phyloP scores from a whole-genome alignment of 2,797 vertebrate genomes.

The Synaphobranchus kaupii region DNA sequence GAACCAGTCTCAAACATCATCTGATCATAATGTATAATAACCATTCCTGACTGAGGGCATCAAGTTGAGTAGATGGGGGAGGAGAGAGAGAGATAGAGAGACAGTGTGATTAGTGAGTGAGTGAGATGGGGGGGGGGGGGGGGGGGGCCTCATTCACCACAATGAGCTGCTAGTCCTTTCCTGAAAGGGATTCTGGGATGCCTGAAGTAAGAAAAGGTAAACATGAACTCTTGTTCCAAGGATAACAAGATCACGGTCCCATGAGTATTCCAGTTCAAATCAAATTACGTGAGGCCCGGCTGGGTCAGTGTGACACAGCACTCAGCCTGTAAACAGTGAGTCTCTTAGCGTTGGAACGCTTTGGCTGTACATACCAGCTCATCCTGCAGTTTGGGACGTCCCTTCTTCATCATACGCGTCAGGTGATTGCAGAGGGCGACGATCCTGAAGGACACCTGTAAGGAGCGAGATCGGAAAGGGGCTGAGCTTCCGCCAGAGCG shows the following conservation, averaged over 20 bases:
- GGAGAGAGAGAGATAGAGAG: background rate
- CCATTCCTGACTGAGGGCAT: background rate
- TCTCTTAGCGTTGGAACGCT: background rate
- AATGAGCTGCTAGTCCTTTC: background rate
- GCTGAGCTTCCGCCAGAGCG: slow-evolving; percentile 18
- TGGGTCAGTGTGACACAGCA: slow-evolving; percentile 17
- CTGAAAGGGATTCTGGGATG: background rate
- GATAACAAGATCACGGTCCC: background rate
- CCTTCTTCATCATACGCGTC: slow-evolving; percentile 85
- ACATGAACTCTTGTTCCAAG: background rate
- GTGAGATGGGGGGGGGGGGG: background rate
- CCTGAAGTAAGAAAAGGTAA: background rate
- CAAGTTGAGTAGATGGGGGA: background rate
- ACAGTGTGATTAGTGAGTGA: background rate
- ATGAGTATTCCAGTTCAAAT: background rate
- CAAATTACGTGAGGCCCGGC: background rate
- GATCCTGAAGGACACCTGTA: slow-evolving; percentile 87
- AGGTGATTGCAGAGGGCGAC: slow-evolving; percentile 92
- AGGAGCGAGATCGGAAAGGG: slow-evolving; percentile 29
- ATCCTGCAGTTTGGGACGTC: slow-evolving; percentile 62
- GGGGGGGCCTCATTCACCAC: background rate
- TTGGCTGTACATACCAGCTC: slow-evolving; percentile 67
- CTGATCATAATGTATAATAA: background rate
- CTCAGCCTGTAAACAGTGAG: slow-evolving; percentile 28
- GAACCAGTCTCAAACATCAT: background rate